Evolutionary conservation across 2,888 invertebrate genomes (phyloP).

Genomic region (Meiosimyza decipiens): DNA sequence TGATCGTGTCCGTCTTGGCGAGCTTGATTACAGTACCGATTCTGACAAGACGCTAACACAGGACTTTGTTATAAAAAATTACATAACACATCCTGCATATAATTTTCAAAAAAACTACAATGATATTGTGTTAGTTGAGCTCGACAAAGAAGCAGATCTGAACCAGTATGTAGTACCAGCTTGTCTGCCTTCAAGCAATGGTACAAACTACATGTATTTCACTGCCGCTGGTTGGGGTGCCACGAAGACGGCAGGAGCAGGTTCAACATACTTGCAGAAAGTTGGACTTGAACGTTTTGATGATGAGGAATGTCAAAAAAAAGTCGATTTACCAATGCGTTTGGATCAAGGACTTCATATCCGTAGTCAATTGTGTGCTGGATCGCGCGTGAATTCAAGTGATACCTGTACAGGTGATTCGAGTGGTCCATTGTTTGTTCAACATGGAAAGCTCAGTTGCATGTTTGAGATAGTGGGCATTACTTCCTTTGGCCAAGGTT

Average conservation of each 20-base stretch:
- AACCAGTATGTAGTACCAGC: constrained; percentile 67
- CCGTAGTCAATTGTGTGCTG: constrained; percentile 70
- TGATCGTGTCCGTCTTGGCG: constrained; percentile 61
- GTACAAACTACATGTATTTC: constrained; percentile 52
- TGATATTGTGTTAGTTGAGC: constrained; percentile 70
- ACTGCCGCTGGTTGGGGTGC: constrained; percentile 69
- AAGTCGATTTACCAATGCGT: constrained; percentile 46
- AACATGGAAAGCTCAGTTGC: constrained; percentile 61
- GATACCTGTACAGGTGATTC: constrained; percentile 75
- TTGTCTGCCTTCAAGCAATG: constrained; percentile 63
- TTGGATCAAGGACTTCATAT: constrained; percentile 64
- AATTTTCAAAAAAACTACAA: constrained; percentile 65
- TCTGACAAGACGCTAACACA: constrained; percentile 57
- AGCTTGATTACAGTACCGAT: constrained; percentile 56
- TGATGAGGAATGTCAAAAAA: constrained; percentile 61
- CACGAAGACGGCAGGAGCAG: constrained; percentile 51
- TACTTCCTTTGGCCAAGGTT: constrained; percentile 67
- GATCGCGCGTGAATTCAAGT: constrained; percentile 61
- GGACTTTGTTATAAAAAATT: constrained; percentile 56
- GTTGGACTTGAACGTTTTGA: constrained; percentile 68
- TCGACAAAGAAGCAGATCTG: constrained; percentile 62
- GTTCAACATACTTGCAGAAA: constrained; percentile 67
- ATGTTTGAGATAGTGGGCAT: constrained; percentile 69
- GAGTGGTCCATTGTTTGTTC: constrained; percentile 73
- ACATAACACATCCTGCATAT: constrained; percentile 67